Percentiles rank a stretch among this genome's conserved stretches.
These are phyloP conservation scores for Aphidius gifuensis DNA, from an alignment of 1,140 invertebrate genomes.

Conservation along the genomic window DNA sequence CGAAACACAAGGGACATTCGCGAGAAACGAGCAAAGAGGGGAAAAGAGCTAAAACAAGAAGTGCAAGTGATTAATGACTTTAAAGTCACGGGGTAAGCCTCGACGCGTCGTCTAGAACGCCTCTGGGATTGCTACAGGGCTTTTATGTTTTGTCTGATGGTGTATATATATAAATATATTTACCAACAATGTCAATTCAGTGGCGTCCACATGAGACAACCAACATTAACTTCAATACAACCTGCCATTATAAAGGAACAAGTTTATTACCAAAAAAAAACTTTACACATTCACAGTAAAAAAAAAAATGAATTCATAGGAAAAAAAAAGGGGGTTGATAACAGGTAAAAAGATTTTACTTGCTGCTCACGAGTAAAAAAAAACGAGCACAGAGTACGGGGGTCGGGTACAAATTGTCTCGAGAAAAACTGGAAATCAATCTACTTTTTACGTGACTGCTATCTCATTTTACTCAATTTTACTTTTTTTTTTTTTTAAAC, in stretches of 20 bases:
- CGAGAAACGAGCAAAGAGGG: background rate
- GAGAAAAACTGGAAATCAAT: constrained; percentile 10
- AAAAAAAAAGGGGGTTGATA: constrained; percentile 1
- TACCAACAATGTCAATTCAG: background rate
- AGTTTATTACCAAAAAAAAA: too few relatives aligned
- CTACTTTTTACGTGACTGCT: constrained; percentile 11
- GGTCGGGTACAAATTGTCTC: constrained; percentile 14
- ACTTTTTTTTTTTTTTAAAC: too few relatives aligned
- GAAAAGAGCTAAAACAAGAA: background rate
- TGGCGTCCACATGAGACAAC: background rate
- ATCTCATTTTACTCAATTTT: too few relatives aligned
- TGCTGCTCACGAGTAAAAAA: constrained; percentile 14
- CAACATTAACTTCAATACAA: background rate
- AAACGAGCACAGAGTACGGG: constrained; percentile 6
- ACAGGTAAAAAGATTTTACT: constrained; percentile 11
- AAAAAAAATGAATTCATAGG: constrained; percentile 2
- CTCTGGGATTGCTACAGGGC: constrained; percentile 2
- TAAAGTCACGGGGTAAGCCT: constrained; percentile 8
- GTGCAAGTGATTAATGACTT: constrained; percentile 8
- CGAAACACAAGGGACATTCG: constrained; percentile 4
- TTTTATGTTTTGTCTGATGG: background rate
- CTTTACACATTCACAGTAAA: background rate
- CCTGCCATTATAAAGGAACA: too few relatives aligned
- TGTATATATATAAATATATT: background rate
- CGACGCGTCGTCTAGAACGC: background rate